These are phyloP conservation scores for Zygaena filipendulae DNA, from an alignment of 2,888 invertebrate species.

Conservation along the genomic window DNA sequence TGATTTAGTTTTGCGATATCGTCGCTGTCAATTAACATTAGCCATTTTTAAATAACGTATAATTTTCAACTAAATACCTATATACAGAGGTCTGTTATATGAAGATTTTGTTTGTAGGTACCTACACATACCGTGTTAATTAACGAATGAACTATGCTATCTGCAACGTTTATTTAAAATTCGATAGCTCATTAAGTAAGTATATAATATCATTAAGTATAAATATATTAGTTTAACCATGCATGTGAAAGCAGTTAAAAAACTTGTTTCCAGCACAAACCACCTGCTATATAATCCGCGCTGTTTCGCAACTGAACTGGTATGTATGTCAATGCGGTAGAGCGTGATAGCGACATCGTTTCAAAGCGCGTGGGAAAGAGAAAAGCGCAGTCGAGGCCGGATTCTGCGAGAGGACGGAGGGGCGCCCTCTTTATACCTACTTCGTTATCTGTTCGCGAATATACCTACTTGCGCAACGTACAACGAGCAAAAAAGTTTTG, in stretches of 20 bases:
- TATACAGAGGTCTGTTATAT: too few species aligned
- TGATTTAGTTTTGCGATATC: too few species aligned
- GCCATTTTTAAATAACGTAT: too few species aligned
- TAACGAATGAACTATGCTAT: too few species aligned
- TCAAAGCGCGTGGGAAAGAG: slow-evolving; percentile 25
- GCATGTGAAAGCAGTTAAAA: slow-evolving; percentile 63
- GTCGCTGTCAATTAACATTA: too few species aligned
- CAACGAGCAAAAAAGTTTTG: slow-evolving; percentile 53
- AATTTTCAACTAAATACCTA: too few species aligned
- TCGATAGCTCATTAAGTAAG: too few species aligned
- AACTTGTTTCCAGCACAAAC: slow-evolving; percentile 63
- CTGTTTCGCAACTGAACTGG: slow-evolving; percentile 60
- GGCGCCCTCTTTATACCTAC: slow-evolving; percentile 40
- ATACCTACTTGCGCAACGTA: slow-evolving; percentile 60
- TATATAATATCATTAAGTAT: too few species aligned
- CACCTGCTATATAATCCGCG: slow-evolving; percentile 69
- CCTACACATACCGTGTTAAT: too few species aligned
- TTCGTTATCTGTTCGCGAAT: slow-evolving; percentile 63
- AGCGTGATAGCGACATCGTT: slow-evolving; percentile 27
- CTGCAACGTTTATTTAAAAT: too few species aligned
- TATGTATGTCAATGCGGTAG: slow-evolving; percentile 57
- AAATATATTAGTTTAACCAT: too few species aligned
- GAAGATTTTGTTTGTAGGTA: too few species aligned
- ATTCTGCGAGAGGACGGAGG: slow-evolving; percentile 61
- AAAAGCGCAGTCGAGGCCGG: slow-evolving; percentile 35